Percentiles rank a stretch among this genome's conserved stretches.
Conservation (phyloP, 2,797 vertebrate species). For the Pseudomugil tenellus region DNA sequence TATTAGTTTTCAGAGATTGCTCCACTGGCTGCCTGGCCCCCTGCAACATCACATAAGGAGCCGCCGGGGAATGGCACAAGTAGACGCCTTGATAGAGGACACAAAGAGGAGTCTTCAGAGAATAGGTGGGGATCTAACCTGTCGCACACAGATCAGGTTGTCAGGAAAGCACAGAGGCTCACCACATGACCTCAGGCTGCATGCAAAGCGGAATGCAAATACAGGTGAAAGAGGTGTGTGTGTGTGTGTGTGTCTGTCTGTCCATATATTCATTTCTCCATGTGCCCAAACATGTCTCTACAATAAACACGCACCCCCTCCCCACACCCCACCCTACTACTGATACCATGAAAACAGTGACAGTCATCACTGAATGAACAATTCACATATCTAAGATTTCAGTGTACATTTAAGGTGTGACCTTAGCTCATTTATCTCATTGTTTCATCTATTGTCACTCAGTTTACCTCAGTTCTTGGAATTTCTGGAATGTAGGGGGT, state of each 20-base stretch:
- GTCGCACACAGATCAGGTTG: conserved; percentile 27
- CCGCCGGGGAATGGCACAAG: neutral
- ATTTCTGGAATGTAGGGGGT: neutral
- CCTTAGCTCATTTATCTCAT: conserved; percentile 21
- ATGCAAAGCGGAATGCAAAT: conserved; percentile 71
- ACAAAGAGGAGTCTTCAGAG: neutral
- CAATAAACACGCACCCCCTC: conserved; percentile 2
- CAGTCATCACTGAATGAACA: conserved; percentile 26
- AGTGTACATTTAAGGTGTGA: conserved; percentile 39
- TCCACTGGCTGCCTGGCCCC: conserved; percentile 56
- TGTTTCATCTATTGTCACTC: conserved; percentile 22
- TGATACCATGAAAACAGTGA: conserved; percentile 33
- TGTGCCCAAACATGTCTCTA: conserved; percentile 44
- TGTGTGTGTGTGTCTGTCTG: conserved; percentile 18
- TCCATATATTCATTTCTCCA: conserved; percentile 3
- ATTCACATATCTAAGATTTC: conserved; percentile 29
- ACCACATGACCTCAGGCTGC: conserved; percentile 47
- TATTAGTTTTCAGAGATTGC: conserved; percentile 40
- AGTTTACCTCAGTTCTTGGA: conserved; percentile 8
- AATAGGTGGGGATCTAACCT: conserved; percentile 10
- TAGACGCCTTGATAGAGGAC: conserved; percentile 16
- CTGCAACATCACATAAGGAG: conserved; percentile 42
- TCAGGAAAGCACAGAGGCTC: conserved; percentile 28
- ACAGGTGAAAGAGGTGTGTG: conserved; percentile 22
- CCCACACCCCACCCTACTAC: neutral